Base-by-base conservation (phyloP, 2,888 invertebrate genomes). In the Melipona beecheii region DNA sequence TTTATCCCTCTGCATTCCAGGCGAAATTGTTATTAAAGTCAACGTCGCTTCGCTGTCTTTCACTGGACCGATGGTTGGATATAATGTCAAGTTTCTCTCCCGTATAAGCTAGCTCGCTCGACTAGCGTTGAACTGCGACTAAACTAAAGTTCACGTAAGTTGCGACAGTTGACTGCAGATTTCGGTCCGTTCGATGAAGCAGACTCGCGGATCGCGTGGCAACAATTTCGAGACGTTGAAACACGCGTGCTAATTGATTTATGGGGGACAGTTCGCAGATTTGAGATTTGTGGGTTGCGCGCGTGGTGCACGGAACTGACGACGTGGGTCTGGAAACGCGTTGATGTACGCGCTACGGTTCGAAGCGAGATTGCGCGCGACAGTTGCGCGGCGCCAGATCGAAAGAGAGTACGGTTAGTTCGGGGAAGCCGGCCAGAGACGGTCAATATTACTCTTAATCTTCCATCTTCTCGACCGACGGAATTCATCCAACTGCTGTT, bases 31-130 rank as follows among this genome's bases (percentile, higher is more conserved):
- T 2, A 43, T 43, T 43, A 2, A 11, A 9, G 9, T 9, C 43
- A 43, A 43, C 31, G 2, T 13, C n/a, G 56, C n/a, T n/a, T n/a
- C 70, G 74, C 84, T 86, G 86, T 84, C 84, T 75, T 88, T 75
- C 81, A 75, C 80, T 76, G 81, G 82, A 85, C 89, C 79, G 85
- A 72, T 84, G 78, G 83, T 86, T 58, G 86, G 86, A 81, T 85
- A 84, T 85, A 82, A 75, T 74, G 76, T n/a, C 74, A 73, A 83
- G 85, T 86, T 87, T 85, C 71, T 83, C 70, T 52, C 74, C 36
- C 83, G n/a, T n/a, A 84, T 81, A 58, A 69, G 43, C 78, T 19
- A 60, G 54, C 50, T 13, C 21, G 4, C 64, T 75, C 58, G 70
- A 68, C 19, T 36, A 27, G 27, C 50, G 43, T 58, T 56, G 66